phyloP scores from a whole-genome alignment of 1,140 invertebrate genomes.

The Orius insidiosus region DNA sequence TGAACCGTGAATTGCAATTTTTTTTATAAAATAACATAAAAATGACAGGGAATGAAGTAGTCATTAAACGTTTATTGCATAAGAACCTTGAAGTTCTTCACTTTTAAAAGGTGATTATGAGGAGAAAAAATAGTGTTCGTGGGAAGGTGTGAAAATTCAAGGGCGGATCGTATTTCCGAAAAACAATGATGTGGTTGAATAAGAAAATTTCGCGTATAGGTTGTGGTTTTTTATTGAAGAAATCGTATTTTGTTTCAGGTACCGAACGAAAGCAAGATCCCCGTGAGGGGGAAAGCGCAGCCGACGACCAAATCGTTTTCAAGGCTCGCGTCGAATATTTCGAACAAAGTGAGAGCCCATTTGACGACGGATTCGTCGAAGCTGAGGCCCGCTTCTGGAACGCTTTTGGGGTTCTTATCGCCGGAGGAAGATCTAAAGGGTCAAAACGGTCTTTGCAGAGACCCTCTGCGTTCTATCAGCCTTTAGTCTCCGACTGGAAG shows the following conservation, averaged over 20 bases:
- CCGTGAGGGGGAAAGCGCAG: conserved; percentile 19
- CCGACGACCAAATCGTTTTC: conserved; percentile 17
- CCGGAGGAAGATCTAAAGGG: conserved; percentile 7
- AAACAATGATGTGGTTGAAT: no score
- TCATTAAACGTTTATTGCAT: no score
- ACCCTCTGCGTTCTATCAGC: conserved; percentile 17
- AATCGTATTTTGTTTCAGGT: conserved; percentile 22
- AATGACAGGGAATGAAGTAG: no score
- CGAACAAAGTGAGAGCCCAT: conserved; percentile 22
- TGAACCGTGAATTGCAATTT: no score
- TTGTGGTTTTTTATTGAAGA: not conserved
- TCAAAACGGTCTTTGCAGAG: conserved; percentile 8
- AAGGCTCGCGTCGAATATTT: conserved; percentile 19
- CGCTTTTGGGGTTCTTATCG: conserved; percentile 18
- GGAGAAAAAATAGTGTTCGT: no score
- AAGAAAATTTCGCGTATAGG: no score
- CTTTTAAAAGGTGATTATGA: no score
- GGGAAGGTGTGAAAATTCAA: no score
- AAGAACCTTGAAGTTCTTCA: no score
- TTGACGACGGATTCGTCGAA: conserved; percentile 13
- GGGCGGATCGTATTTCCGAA: no score
- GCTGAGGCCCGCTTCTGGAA: conserved; percentile 15
- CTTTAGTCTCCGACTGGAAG: conserved; percentile 11
- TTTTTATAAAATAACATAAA: no score
- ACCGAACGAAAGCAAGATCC: conserved; percentile 25